Evolutionary conservation across 2,888 invertebrate species (phyloP).

Genomic region (Clunio marinus): DNA sequence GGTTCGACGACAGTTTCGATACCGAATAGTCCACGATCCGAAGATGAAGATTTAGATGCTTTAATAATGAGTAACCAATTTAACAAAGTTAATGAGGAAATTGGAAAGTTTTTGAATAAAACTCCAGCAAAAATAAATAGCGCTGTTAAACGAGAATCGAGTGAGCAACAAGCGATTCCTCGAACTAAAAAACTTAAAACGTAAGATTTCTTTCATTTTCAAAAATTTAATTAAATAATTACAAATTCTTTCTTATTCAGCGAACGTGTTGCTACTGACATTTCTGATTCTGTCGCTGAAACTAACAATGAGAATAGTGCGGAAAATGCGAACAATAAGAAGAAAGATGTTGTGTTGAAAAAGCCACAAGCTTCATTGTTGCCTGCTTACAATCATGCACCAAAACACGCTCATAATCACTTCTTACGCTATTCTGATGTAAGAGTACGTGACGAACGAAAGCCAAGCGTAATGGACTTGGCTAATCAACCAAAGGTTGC

Average conservation of each 20-base stretch:
- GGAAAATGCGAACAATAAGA: conserved; percentile 40
- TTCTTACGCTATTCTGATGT: conserved; percentile 76
- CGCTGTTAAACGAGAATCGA: conserved; percentile 13
- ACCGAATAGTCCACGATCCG: conserved; percentile 65
- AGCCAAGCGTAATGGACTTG: conserved; percentile 80
- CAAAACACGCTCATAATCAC: conserved; percentile 72
- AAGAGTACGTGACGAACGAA: conserved; percentile 78
- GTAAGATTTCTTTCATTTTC: conserved; percentile 14
- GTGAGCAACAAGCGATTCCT: not conserved
- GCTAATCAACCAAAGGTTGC: conserved; percentile 83
- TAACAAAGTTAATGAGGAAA: not conserved
- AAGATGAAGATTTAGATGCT: conserved; percentile 25
- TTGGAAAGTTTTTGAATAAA: not conserved
- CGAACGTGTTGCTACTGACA: conserved; percentile 42
- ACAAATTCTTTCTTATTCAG: conserved; percentile 16
- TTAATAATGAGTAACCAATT: conserved; percentile 32
- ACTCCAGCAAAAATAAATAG: not conserved
- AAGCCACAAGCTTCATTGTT: conserved; percentile 54
- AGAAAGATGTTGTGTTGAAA: conserved; percentile 45
- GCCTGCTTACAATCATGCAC: conserved; percentile 63
- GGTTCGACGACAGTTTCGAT: conserved; percentile 87
- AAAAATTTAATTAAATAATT: conserved; percentile 4
- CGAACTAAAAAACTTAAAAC: conserved; percentile 12
- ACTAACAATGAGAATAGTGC: conserved; percentile 4
- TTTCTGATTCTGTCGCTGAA: not conserved